phyloP scores from a whole-genome alignment of 2,797 vertebrate genomes.

The Leucoraja ocellata region DNA sequence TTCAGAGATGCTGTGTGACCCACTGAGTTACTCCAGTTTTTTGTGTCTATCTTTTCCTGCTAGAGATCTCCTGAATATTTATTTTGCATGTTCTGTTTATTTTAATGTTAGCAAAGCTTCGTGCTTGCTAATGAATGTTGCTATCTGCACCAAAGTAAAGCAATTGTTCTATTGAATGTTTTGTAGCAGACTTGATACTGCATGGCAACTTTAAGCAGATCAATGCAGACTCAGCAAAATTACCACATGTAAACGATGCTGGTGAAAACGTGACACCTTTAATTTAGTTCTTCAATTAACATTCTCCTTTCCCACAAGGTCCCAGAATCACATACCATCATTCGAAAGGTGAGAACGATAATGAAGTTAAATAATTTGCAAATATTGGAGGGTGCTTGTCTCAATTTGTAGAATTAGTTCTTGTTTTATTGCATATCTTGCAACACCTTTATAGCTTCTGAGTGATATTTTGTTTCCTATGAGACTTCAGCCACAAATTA shows the following conservation, averaged over 20 bases:
- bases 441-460: background rate
- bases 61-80: too few species aligned
- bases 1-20: too few species aligned
- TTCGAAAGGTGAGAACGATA: background rate
- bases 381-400: background rate
- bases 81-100: too few species aligned
- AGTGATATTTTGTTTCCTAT: background rate
- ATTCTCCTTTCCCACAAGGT: background rate
- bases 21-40: too few species aligned
- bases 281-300: background rate
- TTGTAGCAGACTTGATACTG: constrained; percentile 12
- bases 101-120: background rate
- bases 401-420: background rate
- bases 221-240: background rate
- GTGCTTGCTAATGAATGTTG: background rate
- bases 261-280: background rate
- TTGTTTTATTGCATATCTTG: background rate
- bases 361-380: background rate
- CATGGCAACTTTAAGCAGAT: background rate
- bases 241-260: background rate
- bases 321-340: background rate
- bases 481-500: background rate
- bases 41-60: too few species aligned
- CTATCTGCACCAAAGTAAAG: background rate
- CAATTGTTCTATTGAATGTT: background rate